Evolutionary conservation across 2,797 vertebrate genomes (phyloP).

Genomic region (Catamblyrhynchus diadema): DNA sequence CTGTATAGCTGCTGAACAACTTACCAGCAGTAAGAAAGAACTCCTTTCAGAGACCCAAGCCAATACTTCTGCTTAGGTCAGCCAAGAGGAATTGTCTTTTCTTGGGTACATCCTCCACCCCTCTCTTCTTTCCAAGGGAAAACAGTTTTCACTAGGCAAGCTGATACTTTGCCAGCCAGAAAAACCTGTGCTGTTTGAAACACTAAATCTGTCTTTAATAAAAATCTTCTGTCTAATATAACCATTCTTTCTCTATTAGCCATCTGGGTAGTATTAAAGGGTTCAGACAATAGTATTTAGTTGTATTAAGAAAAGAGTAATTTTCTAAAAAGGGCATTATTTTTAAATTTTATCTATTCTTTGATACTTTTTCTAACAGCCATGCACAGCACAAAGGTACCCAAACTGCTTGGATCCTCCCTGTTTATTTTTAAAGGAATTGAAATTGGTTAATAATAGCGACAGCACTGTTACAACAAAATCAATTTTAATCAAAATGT

Average conservation of each 20-base stretch:
- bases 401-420: neutral
- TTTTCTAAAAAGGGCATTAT: neutral
- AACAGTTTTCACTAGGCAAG: neutral
- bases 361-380: neutral
- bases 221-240: neutral
- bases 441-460: slow-evolving; percentile 17
- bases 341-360: neutral
- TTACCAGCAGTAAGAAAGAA: neutral
- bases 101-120: neutral
- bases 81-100: slow-evolving; percentile 34
- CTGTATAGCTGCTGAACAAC: neutral
- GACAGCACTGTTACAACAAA: slow-evolving; percentile 1
- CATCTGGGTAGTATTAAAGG: neutral
- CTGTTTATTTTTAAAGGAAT: slow-evolving; percentile 3
- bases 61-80: slow-evolving; percentile 5
- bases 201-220: neutral
- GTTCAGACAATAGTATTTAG: neutral
- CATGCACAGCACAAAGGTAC: neutral
- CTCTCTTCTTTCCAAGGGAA: neutral
- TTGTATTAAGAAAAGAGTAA: neutral
- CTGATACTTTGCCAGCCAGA: neutral
- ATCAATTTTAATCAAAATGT: neutral
- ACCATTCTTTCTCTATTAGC: neutral
- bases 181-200: neutral
- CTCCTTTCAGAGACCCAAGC: neutral